Base-by-base conservation (phyloP, 2,113 vertebrate genomes). In the Chamaetylas fuelleborni region DNA sequence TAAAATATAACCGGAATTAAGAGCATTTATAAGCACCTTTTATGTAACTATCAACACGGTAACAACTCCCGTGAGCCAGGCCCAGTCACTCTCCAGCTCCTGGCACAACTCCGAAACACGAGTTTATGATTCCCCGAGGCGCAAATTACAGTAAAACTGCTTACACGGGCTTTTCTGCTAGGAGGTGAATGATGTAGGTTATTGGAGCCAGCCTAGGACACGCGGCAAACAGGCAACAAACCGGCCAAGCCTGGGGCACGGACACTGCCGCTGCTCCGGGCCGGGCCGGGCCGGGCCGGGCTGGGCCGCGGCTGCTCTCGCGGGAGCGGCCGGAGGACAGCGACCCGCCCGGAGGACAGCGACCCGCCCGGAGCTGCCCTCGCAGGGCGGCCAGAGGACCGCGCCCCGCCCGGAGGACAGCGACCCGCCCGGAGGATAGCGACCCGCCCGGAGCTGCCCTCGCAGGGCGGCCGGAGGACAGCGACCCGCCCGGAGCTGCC, bases 181-280 rank as follows among this genome's bases (percentile, higher is more conserved):
- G 19, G 19, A 57, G 42, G 29, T 29, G 17, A 15, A 14, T 10
- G 50, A 18, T 8, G 5, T 1, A 13, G 16, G 9, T 2, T 25
- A 47, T 2, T 20, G 12, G 25, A 42, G 14, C 6, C 22, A 23
- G 22, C 47, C 33, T 28, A 17, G 25, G 19, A 51, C 28, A 14
- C 51, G 9, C 19, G 3, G 25, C 4, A 15, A 6, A 16, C 11
- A 16, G 16, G 8, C 26, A 9, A 28, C 33, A 6, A 13, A 29
- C 1, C 0, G 15, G 19, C 24, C 22, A 3, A 25, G 18, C 10
- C 38, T 0, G 1, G 3, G 26, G 5, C 38, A 12, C 23, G 14
- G 16, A 53, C 28, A 4, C 14, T 1, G 15, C 5, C 34, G 12
- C 11, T 0, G 23, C 0, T 11, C 17, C 17, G n/a, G 29, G 54